A percentile compares a stretch with the other conserved stretches of the same genome.
Conservation (phyloP, 2,888 invertebrate genomes). For the Mechanitis messenoides region DNA sequence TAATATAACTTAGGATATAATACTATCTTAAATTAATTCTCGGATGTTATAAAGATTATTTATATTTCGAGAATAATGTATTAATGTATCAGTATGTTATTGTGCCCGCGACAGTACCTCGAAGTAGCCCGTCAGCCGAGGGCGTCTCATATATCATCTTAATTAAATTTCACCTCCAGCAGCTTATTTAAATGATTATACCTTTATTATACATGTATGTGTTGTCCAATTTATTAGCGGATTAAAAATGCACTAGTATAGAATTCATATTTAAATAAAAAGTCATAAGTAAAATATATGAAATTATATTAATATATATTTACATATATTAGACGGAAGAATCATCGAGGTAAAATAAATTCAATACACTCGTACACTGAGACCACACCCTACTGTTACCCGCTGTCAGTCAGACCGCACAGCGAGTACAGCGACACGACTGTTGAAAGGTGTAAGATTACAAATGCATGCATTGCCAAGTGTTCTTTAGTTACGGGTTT, state of each 20-base stretch:
- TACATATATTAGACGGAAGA: neutral
- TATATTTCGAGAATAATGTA: no score
- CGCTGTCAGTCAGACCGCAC: slow-evolving; percentile 29
- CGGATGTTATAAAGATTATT: no score
- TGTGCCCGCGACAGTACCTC: slow-evolving; percentile 44
- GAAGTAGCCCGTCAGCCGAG: slow-evolving; percentile 57
- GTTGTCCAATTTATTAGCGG: slow-evolving; percentile 9
- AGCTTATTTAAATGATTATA: slow-evolving; percentile 66
- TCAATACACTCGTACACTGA: neutral
- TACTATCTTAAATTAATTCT: no score
- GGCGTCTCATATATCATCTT: slow-evolving; percentile 74
- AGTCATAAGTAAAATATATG: no score
- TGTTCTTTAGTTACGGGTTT: slow-evolving; percentile 27
- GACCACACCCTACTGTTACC: neutral
- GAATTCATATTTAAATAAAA: no score
- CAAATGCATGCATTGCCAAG: slow-evolving; percentile 27
- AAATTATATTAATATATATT: neutral
- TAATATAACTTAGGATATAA: no score
- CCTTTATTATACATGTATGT: slow-evolving; percentile 43
- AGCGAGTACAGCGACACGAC: slow-evolving; percentile 35
- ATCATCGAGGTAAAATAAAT: neutral
- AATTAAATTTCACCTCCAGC: slow-evolving; percentile 72
- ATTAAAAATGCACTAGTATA: neutral
- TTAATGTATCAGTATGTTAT: slow-evolving; percentile 16
- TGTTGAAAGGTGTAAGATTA: slow-evolving; percentile 42